Conservation (phyloP, 2,797 vertebrate genomes). For the Trematomus bernacchii region DNA sequence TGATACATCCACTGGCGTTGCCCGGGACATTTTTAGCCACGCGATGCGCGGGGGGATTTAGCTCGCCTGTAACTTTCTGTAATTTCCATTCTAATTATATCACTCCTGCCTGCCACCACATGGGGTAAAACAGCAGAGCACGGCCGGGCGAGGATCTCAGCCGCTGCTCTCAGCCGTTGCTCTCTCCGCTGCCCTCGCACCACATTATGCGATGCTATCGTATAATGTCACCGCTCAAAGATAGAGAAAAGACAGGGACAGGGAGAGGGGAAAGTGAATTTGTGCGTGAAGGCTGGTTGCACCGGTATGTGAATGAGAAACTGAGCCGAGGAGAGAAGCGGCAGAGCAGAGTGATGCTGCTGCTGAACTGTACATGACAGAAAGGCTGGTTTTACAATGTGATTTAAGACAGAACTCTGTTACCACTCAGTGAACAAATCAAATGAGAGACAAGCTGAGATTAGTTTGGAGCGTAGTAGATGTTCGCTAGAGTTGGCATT, state of each 20-base stretch:
- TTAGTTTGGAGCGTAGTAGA: slow-evolving; percentile 56
- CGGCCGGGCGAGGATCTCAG: slow-evolving; percentile 69
- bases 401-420: slow-evolving; percentile 43
- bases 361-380: slow-evolving; percentile 52
- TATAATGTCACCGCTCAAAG: slow-evolving; percentile 67
- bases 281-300: slow-evolving; percentile 42
- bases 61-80: slow-evolving; percentile 88
- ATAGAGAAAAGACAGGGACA: slow-evolving; percentile 31
- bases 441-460: slow-evolving; percentile 64
- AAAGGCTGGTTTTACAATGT: slow-evolving; percentile 37
- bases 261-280: slow-evolving; percentile 14
- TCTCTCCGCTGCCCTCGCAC: slow-evolving; percentile 69
- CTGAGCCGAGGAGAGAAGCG: slow-evolving; percentile 42
- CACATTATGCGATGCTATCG: slow-evolving; percentile 62
- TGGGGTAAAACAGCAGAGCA: slow-evolving; percentile 77
- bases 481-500: slow-evolving; percentile 49
- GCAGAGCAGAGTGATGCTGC: slow-evolving; percentile 47
- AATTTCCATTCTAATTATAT: slow-evolving; percentile 90
- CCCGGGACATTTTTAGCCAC: slow-evolving; percentile 88
- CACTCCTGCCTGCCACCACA: slow-evolving; percentile 78
- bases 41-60: slow-evolving; percentile 85
- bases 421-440: slow-evolving; percentile 57
- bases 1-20: slow-evolving; percentile 89
- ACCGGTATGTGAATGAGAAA: slow-evolving; percentile 50
- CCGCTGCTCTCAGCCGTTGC: slow-evolving; percentile 64